phyloP scores from a whole-genome alignment of 1,140 invertebrate genomes.

The Eufriesea mexicana region DNA sequence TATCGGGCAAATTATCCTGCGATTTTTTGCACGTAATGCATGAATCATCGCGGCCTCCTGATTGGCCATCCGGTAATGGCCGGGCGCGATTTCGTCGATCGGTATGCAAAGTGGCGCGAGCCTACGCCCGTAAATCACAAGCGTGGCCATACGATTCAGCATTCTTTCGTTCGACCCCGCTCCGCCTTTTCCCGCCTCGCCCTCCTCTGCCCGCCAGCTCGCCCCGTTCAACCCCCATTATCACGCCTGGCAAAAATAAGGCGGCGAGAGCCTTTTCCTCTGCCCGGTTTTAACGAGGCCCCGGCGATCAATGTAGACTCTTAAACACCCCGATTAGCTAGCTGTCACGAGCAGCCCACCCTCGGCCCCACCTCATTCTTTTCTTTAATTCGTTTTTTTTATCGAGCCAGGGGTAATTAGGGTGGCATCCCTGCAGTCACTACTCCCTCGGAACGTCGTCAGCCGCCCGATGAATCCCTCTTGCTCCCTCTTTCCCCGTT shows the following conservation, averaged over 20 bases:
- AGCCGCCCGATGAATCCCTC: constrained; percentile 4
- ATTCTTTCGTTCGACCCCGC: constrained; percentile 60
- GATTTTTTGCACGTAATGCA: constrained; percentile 69
- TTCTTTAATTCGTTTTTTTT: constrained; percentile 82
- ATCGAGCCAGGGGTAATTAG: constrained; percentile 81
- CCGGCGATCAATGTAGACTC: constrained; percentile 82
- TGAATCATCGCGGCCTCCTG: constrained; percentile 51
- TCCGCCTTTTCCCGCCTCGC: constrained; percentile 59
- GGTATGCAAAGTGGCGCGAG: constrained; percentile 68
- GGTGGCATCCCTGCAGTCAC: constrained; percentile 80
- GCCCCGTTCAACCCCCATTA: constrained; percentile 65
- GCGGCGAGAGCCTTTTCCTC: constrained; percentile 63
- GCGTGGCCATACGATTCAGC: constrained; percentile 58
- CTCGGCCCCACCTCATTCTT: constrained; percentile 80
- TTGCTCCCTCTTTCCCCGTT: constrained; percentile 16
- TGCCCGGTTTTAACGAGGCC: constrained; percentile 81
- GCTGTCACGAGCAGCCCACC: constrained; percentile 82
- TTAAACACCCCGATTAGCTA: constrained; percentile 83
- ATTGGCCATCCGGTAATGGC: constrained; percentile 62
- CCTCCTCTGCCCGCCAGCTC: constrained; percentile 26
- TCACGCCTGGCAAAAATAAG: constrained; percentile 67
- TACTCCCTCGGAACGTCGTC: constrained; percentile 53
- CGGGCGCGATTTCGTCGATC: constrained; percentile 65
- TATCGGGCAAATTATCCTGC: constrained; percentile 57
- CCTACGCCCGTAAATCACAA: constrained; percentile 67